Evolutionary conservation across 2,888 invertebrate genomes (phyloP).

Genomic region (Hydrotaea cyrtoneurina): DNA sequence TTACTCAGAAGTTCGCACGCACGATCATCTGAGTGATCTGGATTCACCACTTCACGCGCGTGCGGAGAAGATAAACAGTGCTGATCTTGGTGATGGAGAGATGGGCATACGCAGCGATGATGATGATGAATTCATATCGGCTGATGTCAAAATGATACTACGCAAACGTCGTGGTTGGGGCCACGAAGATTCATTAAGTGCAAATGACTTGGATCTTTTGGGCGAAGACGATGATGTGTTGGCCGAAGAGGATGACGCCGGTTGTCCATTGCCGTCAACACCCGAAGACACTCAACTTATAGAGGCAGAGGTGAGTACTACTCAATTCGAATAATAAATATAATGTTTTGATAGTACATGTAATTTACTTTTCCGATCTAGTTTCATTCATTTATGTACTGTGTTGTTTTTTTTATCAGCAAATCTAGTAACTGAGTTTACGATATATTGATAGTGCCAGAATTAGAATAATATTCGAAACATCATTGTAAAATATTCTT

Average conservation of each 20-base stretch:
- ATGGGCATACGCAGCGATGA: conserved; percentile 55
- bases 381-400: too few species aligned
- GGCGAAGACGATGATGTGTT: conserved; percentile 79
- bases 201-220: conserved; percentile 77
- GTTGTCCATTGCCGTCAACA: conserved; percentile 92
- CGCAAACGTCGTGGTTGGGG: conserved; percentile 80
- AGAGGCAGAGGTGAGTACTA: conserved; percentile 86
- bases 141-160: conserved; percentile 79
- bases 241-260: conserved; percentile 89
- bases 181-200: conserved; percentile 77
- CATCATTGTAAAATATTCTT: too few species aligned
- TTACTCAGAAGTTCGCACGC: conserved; percentile 69
- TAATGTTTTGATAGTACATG: too few species aligned
- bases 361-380: too few species aligned
- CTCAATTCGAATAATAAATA: too few species aligned
- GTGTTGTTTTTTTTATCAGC: too few species aligned
- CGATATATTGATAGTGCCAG: too few species aligned
- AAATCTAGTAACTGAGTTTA: too few species aligned
- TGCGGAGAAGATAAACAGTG: conserved; percentile 48
- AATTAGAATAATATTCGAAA: too few species aligned
- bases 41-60: conserved; percentile 70
- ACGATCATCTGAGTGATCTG: conserved; percentile 66
- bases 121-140: conserved; percentile 76
- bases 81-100: conserved; percentile 66
- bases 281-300: conserved; percentile 92